phyloP scores from a whole-genome alignment of 2,888 invertebrate species.

The Amblyteles armatorius region DNA sequence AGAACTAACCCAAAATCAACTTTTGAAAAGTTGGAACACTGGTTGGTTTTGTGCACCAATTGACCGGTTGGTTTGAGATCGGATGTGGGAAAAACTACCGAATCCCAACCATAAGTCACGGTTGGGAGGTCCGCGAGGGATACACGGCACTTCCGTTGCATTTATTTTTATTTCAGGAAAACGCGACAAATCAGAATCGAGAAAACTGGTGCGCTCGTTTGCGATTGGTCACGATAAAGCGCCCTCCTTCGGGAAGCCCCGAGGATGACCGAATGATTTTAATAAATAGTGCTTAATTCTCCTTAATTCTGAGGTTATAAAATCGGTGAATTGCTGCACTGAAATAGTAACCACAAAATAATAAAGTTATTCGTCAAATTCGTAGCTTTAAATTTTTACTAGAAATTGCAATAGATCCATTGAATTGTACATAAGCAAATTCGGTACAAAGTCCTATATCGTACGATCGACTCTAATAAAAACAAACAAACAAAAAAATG shows the following conservation, averaged over 20 bases:
- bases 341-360: not conserved
- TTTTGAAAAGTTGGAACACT: too few species aligned
- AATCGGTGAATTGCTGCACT: not conserved
- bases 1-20: too few species aligned
- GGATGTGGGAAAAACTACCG: too few species aligned
- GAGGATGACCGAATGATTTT: not conserved
- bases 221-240: not conserved
- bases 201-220: not conserved
- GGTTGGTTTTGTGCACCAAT: too few species aligned
- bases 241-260: not conserved
- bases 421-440: not conserved
- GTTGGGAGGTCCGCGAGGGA: too few species aligned
- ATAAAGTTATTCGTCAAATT: not conserved
- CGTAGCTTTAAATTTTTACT: not conserved
- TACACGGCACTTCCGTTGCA: too few species aligned
- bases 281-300: not conserved
- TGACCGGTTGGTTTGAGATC: too few species aligned
- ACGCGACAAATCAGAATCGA: not conserved
- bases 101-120: too few species aligned
- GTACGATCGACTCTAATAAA: not conserved
- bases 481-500: conserved; percentile 36
- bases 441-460: not conserved
- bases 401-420: not conserved
- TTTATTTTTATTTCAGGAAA: not conserved
- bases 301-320: not conserved